Evolutionary conservation across 2,113 vertebrate species (phyloP), one percentile per base, ranked within the genome.

Genomic region (Aix galericulata): DNA sequence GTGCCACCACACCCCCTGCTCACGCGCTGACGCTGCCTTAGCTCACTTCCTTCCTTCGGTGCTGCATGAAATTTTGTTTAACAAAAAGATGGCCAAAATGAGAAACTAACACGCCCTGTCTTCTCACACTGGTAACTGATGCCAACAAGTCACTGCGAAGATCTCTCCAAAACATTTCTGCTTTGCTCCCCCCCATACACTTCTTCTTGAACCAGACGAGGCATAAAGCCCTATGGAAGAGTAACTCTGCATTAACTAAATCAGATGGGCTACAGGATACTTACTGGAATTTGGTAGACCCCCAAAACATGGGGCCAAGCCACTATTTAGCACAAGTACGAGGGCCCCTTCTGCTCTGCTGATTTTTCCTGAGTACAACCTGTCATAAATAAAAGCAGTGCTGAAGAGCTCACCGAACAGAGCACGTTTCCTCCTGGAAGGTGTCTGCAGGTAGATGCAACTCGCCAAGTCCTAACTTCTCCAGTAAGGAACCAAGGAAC

Each of bases 221-320:
- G 82, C 76, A 94, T 62, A 93, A 89, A 88, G 88, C 83, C 96
- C 92, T 88, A 84, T 68, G 92, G 92, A 71, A 96, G 77, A 96
- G 48, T 60, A 91, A 82, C 94, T 46, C 76, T 23, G 29, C 8
- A 78, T 44, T 78, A 67, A 52, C 75, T 32, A 63, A 69, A 53
- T 29, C 68, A 48, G 60, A 38, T 25, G 53, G 55, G 22, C 34
- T 58, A 58, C 66, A 6, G 40, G 64, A 29, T 21, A 82, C 23
- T n/a, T 29, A 52, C 25, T 25, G 63, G 23, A 25, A 32, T 48
- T 88, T 72, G 34, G 36, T 2, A 78, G 66, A 53, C 21, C 75
- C 83, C 60, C 20, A 55, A 55, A n/a, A 71, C 0, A 1, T 18
- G 62, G 27, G 48, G 58, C 21, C 25, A 62, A 36, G 23, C 8